Base-by-base conservation (phyloP, 2,888 invertebrate genomes). In the Chrysolina oricalcia region DNA sequence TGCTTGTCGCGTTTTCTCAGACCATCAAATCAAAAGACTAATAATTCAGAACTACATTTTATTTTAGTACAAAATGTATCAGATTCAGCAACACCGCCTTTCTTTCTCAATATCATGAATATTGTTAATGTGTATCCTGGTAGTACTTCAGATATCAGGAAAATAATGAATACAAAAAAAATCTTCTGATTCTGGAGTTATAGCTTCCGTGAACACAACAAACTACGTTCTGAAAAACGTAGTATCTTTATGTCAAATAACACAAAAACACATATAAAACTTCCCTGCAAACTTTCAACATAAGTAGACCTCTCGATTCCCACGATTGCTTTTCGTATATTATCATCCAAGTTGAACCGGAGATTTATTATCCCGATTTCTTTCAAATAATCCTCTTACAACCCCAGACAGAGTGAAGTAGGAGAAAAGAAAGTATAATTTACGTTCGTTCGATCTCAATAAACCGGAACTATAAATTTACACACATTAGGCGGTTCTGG, bases 321-420 rank as follows among this genome's bases (percentile, higher is more conserved):
- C 23, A 23, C 35, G 27, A 59, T 59, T 59, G 23, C 9, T 35
- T 35, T 27, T 27, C 35, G 59, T 59, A 27, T 59, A 35, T 59
- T 59, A 59, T 59, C 59, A 59, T 59, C 15, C 35, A n/a, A 13
- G 59, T 19, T 35, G 27, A 59, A 59, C 59, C 35, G n/a, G 17
- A 59, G 59, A 59, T 59, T 27, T 59, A 59, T 59, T 59, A 59
- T 59, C 59, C 13, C 59, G 35, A 59, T 59, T 59, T 35, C 35
- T 59, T 59, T 59, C 59, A 27, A 27, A 59, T 59, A 59, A 59
- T 59, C 27, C 59, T 59, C 35, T 35, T n/a, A 59, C n/a, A 27
- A 8, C 15, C 17, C 35, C n/a, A 59, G 59, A 59, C 27, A 59
- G 17, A 59, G 35, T 27, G 53, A 17, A 59, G 59, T n/a, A 35